Base-by-base conservation (phyloP, 1,140 invertebrate genomes). In the Hylyphantes graminicola region DNA sequence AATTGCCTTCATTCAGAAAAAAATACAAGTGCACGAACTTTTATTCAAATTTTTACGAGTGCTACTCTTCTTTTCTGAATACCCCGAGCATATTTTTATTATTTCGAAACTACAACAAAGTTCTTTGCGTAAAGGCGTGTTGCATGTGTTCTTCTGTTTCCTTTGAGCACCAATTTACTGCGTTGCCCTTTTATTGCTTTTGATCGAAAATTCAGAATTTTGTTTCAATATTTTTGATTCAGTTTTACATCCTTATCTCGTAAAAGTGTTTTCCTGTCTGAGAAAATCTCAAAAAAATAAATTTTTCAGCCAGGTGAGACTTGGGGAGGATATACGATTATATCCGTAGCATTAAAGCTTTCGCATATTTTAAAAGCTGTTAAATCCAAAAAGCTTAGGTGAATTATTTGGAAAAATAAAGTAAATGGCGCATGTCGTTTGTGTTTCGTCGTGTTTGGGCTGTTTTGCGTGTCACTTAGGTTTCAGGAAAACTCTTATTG, bases 31-130 rank as follows among this genome's bases (percentile, higher is more conserved):
- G 48, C 51, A 21, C 21, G n/a, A 35, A 68, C 5, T 50, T 70
- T 70, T 70, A 70, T 70, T 70, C 68, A 70, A 70, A 70, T 70
- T 70, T 35, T 70, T 54, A 70, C 54, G 68, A 35, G 68, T 54
- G 68, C 50, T 54, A 53, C 50, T 10, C n/a, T 70, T 10, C 15
- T n/a, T 53, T 53, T 51, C 50, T 19, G 12, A 35, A 35, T 19
- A 0, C 48, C 51, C 51, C 50, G 17, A 70, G 68, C 51, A 70
- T 17, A 53, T 70, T 70, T 70, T 70, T n/a, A 17, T 1, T 35
- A 35, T 35, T 35, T 35, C n/a, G 54, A 17, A n/a, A 53, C 51
- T 70, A 9, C 50, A 21, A 53, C 68, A 53, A 70, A 8, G 15
- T 54, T 54, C 19, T 59, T 51, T n/a, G 9, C 21, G n/a, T 51